These are phyloP conservation scores for Oasisia sp. DNA, from an alignment of 2,888 invertebrate species.

Conservation along the genomic window DNA sequence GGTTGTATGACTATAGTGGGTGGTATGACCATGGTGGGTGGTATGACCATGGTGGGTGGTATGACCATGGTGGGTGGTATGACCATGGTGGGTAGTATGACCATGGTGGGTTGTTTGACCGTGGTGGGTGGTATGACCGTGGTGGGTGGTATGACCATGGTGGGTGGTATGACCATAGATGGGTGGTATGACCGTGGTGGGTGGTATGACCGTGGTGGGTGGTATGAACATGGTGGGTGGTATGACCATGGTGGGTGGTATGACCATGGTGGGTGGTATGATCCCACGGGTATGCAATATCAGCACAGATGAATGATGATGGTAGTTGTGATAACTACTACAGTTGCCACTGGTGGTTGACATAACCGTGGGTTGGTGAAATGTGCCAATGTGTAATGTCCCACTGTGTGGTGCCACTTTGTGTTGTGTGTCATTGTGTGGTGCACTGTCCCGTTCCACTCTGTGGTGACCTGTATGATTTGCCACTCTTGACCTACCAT, in stretches of 20 bases:
- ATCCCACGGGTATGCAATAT: too few species aligned
- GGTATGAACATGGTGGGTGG: slow-evolving; percentile 36
- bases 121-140: not conserved
- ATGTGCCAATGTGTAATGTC: too few species aligned
- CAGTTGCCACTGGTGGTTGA: not conserved
- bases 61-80: slow-evolving; percentile 43
- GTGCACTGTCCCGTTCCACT: too few species aligned
- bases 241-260: slow-evolving; percentile 44
- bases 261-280: slow-evolving; percentile 44
- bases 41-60: not conserved
- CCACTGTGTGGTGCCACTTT: not conserved
- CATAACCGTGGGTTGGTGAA: not conserved
- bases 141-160: slow-evolving; percentile 59
- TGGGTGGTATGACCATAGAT: slow-evolving; percentile 32
- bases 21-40: slow-evolving; percentile 60
- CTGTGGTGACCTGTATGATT: too few species aligned
- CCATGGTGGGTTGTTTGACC: not conserved
- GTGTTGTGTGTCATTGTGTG: not conserved
- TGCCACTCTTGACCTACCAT: too few species aligned
- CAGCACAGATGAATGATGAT: too few species aligned
- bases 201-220: not conserved
- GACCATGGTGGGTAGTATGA: slow-evolving; percentile 51
- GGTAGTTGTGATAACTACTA: too few species aligned
- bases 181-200: not conserved
- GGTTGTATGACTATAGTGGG: not conserved